phyloP scores from a whole-genome alignment of 2,888 invertebrate species.

The Entomobrya multifasciata region DNA sequence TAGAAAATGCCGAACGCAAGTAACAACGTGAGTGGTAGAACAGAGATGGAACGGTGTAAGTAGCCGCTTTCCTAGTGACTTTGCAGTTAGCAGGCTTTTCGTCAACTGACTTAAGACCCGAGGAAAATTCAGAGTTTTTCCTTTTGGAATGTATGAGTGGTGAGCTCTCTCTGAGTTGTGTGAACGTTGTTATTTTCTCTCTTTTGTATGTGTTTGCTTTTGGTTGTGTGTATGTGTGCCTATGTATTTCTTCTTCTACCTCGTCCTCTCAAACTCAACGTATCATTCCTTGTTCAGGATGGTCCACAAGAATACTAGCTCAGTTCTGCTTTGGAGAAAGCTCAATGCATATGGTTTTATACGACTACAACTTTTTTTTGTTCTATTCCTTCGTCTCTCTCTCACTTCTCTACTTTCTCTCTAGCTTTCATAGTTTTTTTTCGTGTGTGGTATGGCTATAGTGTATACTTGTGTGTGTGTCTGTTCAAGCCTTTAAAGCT shows the following conservation, averaged over 20 bases:
- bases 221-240: not conserved
- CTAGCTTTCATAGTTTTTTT: conserved; percentile 26
- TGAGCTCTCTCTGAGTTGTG: not conserved
- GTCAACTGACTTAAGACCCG: conserved; percentile 39
- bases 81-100: conserved; percentile 56
- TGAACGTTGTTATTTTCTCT: not conserved
- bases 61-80: conserved; percentile 48
- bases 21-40: conserved; percentile 48
- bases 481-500: not conserved
- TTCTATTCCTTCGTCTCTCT: too few relatives aligned
- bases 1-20: conserved; percentile 16
- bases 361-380: not conserved
- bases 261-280: too few relatives aligned
- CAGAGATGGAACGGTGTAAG: conserved; percentile 21
- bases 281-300: conserved; percentile 27
- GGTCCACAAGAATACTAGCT: conserved; percentile 23
- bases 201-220: not conserved
- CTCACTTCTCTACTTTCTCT: not conserved
- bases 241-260: not conserved
- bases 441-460: not conserved
- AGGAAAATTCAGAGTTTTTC: conserved; percentile 51
- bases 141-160: conserved; percentile 34
- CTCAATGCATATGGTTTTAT: conserved; percentile 30
- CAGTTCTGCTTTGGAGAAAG: conserved; percentile 22
- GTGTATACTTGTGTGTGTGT: too few relatives aligned